Evolutionary conservation across 2,113 vertebrate species (phyloP).

Genomic region (Nesoenas mayeri): DNA sequence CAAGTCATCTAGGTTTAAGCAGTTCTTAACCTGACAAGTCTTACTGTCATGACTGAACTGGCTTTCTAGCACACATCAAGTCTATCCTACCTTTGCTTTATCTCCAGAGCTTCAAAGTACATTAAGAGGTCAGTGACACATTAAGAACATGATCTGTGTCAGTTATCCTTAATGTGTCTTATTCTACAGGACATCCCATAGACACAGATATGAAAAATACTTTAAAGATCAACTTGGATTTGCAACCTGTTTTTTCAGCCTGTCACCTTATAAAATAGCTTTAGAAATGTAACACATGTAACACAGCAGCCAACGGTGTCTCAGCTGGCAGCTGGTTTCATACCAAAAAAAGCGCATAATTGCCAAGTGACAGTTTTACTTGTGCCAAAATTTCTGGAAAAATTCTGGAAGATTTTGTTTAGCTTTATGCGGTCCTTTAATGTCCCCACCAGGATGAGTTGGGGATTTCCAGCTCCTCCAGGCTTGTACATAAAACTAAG

Average conservation of each 20-base stretch:
- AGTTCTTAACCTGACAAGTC: neutral
- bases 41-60: neutral
- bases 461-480: constrained; percentile 13
- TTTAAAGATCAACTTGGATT: neutral
- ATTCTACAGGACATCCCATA: neutral
- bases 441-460: neutral
- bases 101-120: neutral
- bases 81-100: neutral
- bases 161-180: neutral
- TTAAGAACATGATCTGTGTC: neutral
- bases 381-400: neutral
- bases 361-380: neutral
- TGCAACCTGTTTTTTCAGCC: neutral
- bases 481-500: neutral
- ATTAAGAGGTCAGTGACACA: neutral
- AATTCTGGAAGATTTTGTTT: constrained; percentile 6
- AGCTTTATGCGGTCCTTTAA: neutral
- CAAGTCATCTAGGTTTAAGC: neutral
- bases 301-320: neutral
- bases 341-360: neutral
- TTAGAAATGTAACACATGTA: neutral
- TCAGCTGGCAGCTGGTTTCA: neutral
- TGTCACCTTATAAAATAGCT: constrained; percentile 3
- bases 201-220: neutral
- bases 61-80: neutral